A percentile compares a stretch with the other conserved stretches of the same genome.
Evolutionary conservation across 2,888 invertebrate genomes (phyloP).

Genomic region (Drosophila bunnanda): DNA sequence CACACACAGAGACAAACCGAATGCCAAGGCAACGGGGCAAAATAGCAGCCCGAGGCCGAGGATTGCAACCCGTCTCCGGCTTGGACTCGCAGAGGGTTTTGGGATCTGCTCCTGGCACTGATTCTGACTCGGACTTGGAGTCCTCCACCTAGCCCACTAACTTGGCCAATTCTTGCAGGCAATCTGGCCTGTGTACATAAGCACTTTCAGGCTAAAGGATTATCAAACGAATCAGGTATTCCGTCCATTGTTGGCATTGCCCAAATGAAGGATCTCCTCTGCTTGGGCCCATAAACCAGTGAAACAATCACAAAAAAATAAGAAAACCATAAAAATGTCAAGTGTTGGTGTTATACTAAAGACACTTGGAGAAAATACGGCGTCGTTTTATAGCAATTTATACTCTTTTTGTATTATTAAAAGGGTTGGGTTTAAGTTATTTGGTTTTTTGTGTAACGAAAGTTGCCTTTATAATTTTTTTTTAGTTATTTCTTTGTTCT

Average conservation of each 20-base stretch:
- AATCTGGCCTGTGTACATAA: conserved; percentile 52
- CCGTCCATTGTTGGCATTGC: conserved; percentile 44
- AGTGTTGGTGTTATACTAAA: not conserved
- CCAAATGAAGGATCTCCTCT: conserved; percentile 48
- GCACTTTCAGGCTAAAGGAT: conserved; percentile 57
- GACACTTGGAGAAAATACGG: conserved; percentile 1
- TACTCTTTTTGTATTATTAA: too few species aligned
- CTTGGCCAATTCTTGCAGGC: conserved; percentile 28
- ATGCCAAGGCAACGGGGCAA: conserved; percentile 44
- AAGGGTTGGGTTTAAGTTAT: accelerated
- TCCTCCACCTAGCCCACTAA: conserved; percentile 2
- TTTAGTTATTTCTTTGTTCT: not conserved
- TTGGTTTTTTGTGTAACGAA: not conserved
- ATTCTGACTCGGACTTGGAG: conserved; percentile 24
- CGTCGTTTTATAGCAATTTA: not conserved
- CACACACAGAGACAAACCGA: conserved; percentile 40
- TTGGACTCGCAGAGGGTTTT: conserved; percentile 9
- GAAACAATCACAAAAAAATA: conserved; percentile 31
- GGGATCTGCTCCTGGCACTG: conserved; percentile 17
- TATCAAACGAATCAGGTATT: conserved; percentile 55
- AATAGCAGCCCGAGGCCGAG: conserved; percentile 42
- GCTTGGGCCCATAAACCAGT: conserved; percentile 21
- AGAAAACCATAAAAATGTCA: conserved; percentile 23
- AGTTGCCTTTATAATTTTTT: not conserved
- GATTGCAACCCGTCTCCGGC: conserved; percentile 34